Evolutionary conservation across 2,888 invertebrate species (phyloP).

Genomic region (Metellina segmentata): DNA sequence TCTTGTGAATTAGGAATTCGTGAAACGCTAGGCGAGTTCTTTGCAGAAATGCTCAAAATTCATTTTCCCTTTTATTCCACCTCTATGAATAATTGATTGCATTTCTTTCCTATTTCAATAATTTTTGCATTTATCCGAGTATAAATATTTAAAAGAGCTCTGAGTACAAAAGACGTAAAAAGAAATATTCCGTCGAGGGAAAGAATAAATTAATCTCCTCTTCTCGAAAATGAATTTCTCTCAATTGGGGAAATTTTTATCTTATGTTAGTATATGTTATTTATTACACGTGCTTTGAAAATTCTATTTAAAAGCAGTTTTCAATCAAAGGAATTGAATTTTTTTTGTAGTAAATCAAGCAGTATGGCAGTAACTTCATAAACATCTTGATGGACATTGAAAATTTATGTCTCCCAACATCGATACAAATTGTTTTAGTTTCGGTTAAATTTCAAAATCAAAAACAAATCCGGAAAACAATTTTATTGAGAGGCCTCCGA

Average conservation of each 20-base stretch:
- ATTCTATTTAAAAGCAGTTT: not conserved
- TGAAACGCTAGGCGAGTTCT: too few species aligned
- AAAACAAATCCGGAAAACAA: not conserved
- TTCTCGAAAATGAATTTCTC: not conserved
- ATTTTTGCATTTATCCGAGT: conserved; percentile 3
- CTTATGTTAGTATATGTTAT: not conserved
- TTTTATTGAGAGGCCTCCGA: not conserved
- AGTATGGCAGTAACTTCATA: not conserved
- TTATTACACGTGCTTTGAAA: not conserved
- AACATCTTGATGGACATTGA: not conserved
- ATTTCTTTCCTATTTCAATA: not conserved
- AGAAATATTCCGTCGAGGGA: conserved; percentile 5
- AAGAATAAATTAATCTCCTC: conserved; percentile 19
- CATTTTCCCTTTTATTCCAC: not conserved
- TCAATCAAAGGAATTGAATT: not conserved
- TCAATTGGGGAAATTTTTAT: not conserved
- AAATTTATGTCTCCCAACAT: not conserved
- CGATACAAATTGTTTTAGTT: not conserved
- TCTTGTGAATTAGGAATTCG: too few species aligned
- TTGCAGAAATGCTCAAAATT: not conserved
- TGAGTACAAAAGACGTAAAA: conserved; percentile 13
- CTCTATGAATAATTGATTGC: not conserved
- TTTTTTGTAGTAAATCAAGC: not conserved
- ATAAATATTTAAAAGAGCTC: conserved; percentile 39
- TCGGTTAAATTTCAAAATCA: not conserved